A percentile compares a stretch with the other conserved stretches of the same genome.
These are phyloP conservation scores for Acanthacorydalis orientalis DNA, from an alignment of 2,888 invertebrate species.

Conservation along the genomic window DNA sequence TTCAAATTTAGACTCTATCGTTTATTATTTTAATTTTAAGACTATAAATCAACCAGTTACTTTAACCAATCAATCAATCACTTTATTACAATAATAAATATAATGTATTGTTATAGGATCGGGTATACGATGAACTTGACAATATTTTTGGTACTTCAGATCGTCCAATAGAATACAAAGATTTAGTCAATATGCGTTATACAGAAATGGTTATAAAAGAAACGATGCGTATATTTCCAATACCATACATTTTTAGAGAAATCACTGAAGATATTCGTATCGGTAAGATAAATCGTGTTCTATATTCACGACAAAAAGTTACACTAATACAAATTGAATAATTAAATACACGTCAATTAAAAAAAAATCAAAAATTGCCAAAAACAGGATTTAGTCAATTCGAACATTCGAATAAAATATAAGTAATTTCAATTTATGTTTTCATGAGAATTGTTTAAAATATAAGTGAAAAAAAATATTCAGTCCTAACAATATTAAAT, in stretches of 20 bases:
- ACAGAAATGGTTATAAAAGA: slow-evolving; percentile 15
- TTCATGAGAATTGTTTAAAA: too few relatives aligned
- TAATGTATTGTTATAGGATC: slow-evolving; percentile 14
- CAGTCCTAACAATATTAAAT: too few relatives aligned
- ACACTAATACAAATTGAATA: too few relatives aligned
- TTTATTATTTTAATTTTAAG: neutral
- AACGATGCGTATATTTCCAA: slow-evolving; percentile 14
- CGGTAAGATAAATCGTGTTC: too few relatives aligned
- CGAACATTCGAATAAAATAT: too few relatives aligned
- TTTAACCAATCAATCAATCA: too few relatives aligned
- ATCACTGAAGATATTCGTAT: slow-evolving; percentile 5
- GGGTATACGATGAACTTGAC: slow-evolving; percentile 9
- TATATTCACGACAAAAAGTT: too few relatives aligned
- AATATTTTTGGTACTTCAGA: slow-evolving; percentile 27
- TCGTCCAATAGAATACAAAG: slow-evolving; percentile 22
- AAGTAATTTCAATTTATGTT: too few relatives aligned
- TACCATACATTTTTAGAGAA: slow-evolving; percentile 7
- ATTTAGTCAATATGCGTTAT: slow-evolving; percentile 12
- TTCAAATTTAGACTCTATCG: neutral
- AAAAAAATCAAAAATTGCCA: too few relatives aligned
- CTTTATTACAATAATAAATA: neutral
- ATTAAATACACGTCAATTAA: too few relatives aligned
- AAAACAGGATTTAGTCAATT: too few relatives aligned
- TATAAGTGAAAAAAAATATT: too few relatives aligned
- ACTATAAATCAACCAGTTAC: neutral